Conservation (phyloP, 2,797 vertebrate species). For the Erithacus rubecula region DNA sequence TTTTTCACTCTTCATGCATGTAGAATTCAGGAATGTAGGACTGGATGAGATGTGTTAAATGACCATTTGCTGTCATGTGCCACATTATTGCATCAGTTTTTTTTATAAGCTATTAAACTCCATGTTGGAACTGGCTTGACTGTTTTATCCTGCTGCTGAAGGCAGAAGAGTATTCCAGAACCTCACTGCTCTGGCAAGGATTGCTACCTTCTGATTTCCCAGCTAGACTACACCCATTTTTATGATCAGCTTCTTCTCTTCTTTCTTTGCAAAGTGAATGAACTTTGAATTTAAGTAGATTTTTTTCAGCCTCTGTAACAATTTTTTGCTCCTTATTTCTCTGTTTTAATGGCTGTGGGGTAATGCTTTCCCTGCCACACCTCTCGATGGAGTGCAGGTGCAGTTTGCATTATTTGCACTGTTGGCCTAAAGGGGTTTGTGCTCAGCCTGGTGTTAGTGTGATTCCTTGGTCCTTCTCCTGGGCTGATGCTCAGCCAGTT, state of each 20-base stretch:
- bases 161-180: not conserved
- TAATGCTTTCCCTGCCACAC: not conserved
- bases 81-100: not conserved
- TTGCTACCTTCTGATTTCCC: not conserved
- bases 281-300: not conserved
- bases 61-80: not conserved
- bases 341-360: not conserved
- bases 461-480: not conserved
- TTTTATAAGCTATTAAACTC: not conserved
- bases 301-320: not conserved
- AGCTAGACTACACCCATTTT: not conserved
- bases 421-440: not conserved
- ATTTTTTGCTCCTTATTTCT: not conserved
- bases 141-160: not conserved
- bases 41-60: not conserved
- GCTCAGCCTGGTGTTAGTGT: fast-evolving
- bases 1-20: not conserved
- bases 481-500: not conserved
- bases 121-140: not conserved
- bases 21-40: not conserved
- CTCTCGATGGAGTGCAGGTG: not conserved
- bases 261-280: not conserved
- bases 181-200: not conserved
- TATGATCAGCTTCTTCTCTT: not conserved
- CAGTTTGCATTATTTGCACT: not conserved